phyloP scores from a whole-genome alignment of 2,113 vertebrate genomes.

The Syrrhaptes paradoxus region DNA sequence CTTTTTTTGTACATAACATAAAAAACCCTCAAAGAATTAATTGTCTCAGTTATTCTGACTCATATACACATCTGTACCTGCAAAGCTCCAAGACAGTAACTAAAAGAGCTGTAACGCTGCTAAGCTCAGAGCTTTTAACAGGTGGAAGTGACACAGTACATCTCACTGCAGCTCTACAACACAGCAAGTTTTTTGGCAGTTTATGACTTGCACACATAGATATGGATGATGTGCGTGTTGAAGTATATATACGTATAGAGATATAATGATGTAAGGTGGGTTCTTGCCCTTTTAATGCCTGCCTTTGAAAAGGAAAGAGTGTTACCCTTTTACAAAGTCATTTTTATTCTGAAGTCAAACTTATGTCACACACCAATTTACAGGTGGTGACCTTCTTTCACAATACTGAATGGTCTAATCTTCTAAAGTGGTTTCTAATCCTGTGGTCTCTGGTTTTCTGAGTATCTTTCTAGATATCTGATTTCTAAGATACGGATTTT shows the following conservation, averaged over 20 bases:
- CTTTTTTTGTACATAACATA: not conserved
- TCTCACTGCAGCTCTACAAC: not conserved
- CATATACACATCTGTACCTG: too few relatives aligned
- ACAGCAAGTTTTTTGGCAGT: not conserved
- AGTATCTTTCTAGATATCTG: not conserved
- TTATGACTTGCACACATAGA: not conserved
- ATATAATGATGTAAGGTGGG: not conserved
- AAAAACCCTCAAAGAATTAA: not conserved
- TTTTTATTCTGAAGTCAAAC: not conserved
- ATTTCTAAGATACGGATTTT: not conserved
- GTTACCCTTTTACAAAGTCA: not conserved
- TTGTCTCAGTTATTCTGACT: not conserved
- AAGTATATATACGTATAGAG: not conserved
- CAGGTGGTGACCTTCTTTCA: not conserved
- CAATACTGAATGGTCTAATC: not conserved
- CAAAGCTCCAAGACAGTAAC: not conserved
- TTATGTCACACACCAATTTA: not conserved
- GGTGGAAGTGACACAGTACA: not conserved
- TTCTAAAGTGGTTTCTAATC: not conserved
- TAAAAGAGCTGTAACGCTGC: not conserved
- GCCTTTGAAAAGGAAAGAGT: not conserved
- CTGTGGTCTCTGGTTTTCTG: not conserved
- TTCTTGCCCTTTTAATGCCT: not conserved
- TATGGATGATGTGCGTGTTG: rapidly evolving
- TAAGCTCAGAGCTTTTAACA: not conserved